A percentile compares a stretch with the other conserved stretches of the same genome.
Evolutionary conservation across 37 sponge, comb jelly and placozoan species (phyloP).

Genomic region (Oopsacas minuta): DNA sequence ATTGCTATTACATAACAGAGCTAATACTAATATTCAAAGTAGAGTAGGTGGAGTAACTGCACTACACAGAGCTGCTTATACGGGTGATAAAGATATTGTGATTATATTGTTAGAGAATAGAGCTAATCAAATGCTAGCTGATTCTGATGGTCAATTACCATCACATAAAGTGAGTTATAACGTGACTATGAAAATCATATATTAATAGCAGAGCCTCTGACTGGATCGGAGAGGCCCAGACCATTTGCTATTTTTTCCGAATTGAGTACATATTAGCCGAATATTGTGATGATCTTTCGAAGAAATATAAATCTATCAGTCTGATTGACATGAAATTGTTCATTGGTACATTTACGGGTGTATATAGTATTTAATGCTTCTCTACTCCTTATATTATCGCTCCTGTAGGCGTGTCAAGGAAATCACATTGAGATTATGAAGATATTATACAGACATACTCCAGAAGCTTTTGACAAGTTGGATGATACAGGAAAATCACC

Average conservation of each 20-base stretch:
- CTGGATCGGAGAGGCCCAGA: too few relatives aligned
- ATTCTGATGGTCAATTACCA: neutral
- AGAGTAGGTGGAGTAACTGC: neutral
- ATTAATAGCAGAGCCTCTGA: too few relatives aligned
- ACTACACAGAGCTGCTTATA: neutral
- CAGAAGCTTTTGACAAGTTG: neutral
- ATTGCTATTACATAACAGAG: neutral
- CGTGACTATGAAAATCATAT: too few relatives aligned
- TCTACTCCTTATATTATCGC: too few relatives aligned
- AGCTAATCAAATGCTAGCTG: neutral
- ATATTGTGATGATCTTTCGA: too few relatives aligned
- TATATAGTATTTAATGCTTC: too few relatives aligned
- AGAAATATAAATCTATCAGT: too few relatives aligned
- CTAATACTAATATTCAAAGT: neutral
- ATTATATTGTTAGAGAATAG: neutral
- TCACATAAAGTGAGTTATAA: neutral
- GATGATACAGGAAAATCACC: slow-evolving; percentile 7
- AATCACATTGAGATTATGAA: neutral
- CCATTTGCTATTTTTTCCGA: too few relatives aligned
- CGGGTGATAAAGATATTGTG: neutral
- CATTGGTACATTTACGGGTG: too few relatives aligned
- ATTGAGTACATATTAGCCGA: too few relatives aligned
- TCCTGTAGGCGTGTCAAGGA: neutral
- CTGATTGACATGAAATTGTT: too few relatives aligned
- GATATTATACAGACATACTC: neutral